phyloP scores from a whole-genome alignment of 1,140 invertebrate genomes.

The Ooceraea biroi region DNA sequence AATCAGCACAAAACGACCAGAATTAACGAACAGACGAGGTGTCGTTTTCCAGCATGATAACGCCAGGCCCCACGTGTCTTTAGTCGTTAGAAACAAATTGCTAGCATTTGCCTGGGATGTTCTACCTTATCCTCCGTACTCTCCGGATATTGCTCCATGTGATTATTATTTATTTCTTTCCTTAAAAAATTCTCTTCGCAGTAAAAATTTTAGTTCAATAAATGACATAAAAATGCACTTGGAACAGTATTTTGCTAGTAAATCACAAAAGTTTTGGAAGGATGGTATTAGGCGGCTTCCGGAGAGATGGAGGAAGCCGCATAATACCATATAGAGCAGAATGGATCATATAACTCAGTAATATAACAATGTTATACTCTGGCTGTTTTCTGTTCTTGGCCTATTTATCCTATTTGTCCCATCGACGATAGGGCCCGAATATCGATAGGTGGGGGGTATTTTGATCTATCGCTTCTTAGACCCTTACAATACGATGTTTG shows the following conservation, averaged over 20 bases:
- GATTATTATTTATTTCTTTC: background rate
- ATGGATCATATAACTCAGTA: slow-evolving; percentile 57
- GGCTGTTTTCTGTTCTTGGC: too few species aligned
- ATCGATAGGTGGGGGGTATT: too few species aligned
- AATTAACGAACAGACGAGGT: background rate
- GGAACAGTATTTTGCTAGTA: slow-evolving; percentile 68
- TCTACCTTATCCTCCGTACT: background rate
- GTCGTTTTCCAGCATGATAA: slow-evolving; percentile 4
- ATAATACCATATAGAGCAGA: slow-evolving; percentile 68
- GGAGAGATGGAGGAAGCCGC: slow-evolving; percentile 67
- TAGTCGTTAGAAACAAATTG: background rate
- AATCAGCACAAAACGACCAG: background rate
- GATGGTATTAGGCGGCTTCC: slow-evolving; percentile 71
- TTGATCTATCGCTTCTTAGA: too few species aligned
- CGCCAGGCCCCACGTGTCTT: background rate
- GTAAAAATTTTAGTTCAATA: background rate
- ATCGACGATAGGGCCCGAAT: too few species aligned
- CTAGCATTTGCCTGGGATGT: background rate
- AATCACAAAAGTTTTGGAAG: slow-evolving; percentile 66
- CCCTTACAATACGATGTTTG: too few species aligned
- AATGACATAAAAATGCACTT: slow-evolving; percentile 67
- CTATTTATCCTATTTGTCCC: too few species aligned
- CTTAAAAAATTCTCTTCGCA: background rate
- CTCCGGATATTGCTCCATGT: background rate
- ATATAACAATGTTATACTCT: too few species aligned